Percentiles rank a stretch among this genome's conserved stretches.
Conservation (phyloP, 1,140 invertebrate genomes). For the Cydia fagiglandana region DNA sequence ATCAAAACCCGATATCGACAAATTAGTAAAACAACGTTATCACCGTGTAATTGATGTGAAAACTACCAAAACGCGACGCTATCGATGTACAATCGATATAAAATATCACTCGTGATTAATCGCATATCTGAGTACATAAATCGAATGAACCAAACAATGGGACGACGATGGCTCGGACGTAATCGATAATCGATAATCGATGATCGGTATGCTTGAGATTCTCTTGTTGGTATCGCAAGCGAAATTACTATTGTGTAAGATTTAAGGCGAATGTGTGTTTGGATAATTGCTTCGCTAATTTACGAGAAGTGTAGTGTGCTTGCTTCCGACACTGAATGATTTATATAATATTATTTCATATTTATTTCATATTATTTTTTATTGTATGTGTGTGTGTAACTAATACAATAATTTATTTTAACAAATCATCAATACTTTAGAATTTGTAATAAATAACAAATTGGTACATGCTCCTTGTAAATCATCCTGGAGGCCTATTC, state of each 20-base stretch:
- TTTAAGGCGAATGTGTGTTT: constrained; percentile 9
- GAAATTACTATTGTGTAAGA: constrained; percentile 19
- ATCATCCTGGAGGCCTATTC: too few relatives aligned
- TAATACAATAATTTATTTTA: too few relatives aligned
- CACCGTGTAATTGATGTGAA: constrained; percentile 30
- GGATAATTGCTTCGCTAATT: not conserved
- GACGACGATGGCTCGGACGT: constrained; percentile 28
- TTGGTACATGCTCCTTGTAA: too few relatives aligned
- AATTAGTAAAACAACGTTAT: constrained; percentile 26
- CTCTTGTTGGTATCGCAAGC: constrained; percentile 31
- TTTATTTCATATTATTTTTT: too few relatives aligned
- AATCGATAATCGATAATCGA: constrained; percentile 34
- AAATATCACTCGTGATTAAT: constrained; percentile 25
- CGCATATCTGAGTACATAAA: constrained; percentile 32
- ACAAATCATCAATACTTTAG: too few relatives aligned
- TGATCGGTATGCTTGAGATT: constrained; percentile 24
- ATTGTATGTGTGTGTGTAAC: too few relatives aligned
- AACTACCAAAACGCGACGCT: constrained; percentile 24
- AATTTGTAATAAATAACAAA: too few relatives aligned
- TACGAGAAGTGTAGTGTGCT: not conserved
- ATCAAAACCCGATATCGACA: constrained; percentile 12
- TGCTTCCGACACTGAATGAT: not conserved
- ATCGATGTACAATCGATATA: constrained; percentile 27
- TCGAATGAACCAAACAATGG: constrained; percentile 29
- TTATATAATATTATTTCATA: too few relatives aligned